Percentiles rank a stretch among this genome's conserved stretches.
Evolutionary conservation across 2,797 vertebrate species (phyloP).

Genomic region (Gymnothorax reevesii): DNA sequence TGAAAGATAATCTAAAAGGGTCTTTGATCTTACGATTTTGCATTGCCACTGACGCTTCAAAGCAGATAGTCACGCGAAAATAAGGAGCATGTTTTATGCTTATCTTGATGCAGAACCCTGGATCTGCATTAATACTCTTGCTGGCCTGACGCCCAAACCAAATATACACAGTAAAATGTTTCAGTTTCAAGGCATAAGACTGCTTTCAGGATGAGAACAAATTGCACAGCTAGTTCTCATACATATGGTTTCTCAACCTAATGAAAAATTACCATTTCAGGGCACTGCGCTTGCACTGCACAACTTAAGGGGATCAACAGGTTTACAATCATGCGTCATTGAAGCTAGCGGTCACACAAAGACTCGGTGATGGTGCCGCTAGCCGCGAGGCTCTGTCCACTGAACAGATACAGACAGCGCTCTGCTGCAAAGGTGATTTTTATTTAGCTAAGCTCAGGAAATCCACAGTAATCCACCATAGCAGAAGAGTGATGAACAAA

Average conservation of each 20-base stretch:
- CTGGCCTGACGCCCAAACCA: neutral
- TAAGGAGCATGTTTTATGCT: conserved; percentile 45
- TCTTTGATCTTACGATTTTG: conserved; percentile 24
- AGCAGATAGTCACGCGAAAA: conserved; percentile 51
- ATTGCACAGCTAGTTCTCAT: neutral
- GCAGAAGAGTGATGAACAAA: neutral
- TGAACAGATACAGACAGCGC: neutral
- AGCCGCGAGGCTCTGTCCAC: neutral
- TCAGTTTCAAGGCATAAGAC: neutral
- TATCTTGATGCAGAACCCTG: conserved; percentile 45
- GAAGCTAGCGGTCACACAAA: neutral
- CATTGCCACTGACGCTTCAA: conserved; percentile 40
- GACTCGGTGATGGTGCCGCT: neutral
- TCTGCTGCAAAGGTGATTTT: neutral
- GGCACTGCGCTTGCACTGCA: neutral
- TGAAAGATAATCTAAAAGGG: neutral
- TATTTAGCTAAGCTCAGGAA: neutral
- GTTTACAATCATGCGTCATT: neutral
- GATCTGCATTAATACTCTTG: conserved; percentile 38
- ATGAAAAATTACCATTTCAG: neutral
- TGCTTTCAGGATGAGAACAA: neutral
- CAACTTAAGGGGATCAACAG: neutral
- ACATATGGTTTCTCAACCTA: neutral
- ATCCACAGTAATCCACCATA: neutral
- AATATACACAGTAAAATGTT: neutral